Evolutionary conservation across 2,797 vertebrate genomes (phyloP), one percentile per base, ranked within the genome.

Genomic region (Gymnothorax javanicus): DNA sequence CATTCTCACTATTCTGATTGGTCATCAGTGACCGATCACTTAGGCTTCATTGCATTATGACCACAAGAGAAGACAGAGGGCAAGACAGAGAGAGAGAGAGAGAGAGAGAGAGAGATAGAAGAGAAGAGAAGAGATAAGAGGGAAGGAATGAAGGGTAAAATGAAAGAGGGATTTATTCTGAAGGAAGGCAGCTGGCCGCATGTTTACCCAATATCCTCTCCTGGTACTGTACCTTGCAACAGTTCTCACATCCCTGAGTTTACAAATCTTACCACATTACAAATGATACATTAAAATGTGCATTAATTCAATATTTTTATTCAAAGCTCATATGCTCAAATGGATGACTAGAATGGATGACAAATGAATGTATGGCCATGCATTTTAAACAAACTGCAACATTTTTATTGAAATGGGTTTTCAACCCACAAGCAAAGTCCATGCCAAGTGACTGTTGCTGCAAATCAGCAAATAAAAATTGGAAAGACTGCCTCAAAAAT

Each of bases 21-120:
- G 60, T 15, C 60, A 62, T 4, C 23, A 23, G 60, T 20, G 60
- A 62, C 13, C 13, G 6, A 15, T 62, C 15, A 62, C 5, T 15
- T 15, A 4, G 13, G 12, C 60, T 62, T 43, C 33, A 43, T 43
- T 1, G 33, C 33, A 43, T 54, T 60, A 12, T 85, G n/a, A 59
- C 67, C 56, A 43, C 33, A 43, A 43, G 33, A 43, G 33, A 43
- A 84, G 57, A 82, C 23, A 71, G 73, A 59, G 62, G 62, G 23
- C 23, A 7, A 52, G 87, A 86, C 81, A 33, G 15, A 77, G 62
- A 13, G 23, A 50, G 57, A 13, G 82, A 87, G 62, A 83, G 60
- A 85, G 69, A 43, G 27, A 9, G 17, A 20, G 7, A 17, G 43
- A 1, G 12, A 54, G 64, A 62, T 13, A 86, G 50, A 50, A 60